Evolutionary conservation across 64 coral and sea anemone species (phyloP), one percentile per base, ranked within the genome.

Genomic region (Actinia tenebrosa): DNA sequence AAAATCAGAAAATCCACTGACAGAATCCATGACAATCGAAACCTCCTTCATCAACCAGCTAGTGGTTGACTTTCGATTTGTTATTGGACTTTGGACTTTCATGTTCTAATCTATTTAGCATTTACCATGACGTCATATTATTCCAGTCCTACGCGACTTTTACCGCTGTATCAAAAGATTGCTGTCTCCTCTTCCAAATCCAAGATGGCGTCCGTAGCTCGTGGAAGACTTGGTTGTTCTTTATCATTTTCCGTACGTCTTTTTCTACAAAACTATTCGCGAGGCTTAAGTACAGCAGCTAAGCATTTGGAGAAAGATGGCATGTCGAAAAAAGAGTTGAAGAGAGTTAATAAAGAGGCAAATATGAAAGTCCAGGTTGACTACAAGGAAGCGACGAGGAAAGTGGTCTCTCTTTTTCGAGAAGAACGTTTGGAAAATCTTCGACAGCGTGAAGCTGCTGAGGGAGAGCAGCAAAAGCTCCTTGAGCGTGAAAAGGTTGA

Each of bases 401-500:
- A 79, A 19, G 78, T 95, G 60, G 94, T 91, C 9, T 77, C 82
- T 25, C 55, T 62, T 62, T 95, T 92, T 89, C 90, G 87, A 47
- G 60, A 84, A 59, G 91, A 95, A 80, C 87, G 94, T 10, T 46
- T 92, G 46, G 90, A 91, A 27, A 45, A 92, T 83, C 60, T 86
- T 44, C 26, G 79, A 79, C 77, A 62, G 22, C 78, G 91, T 60
- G 53, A 88, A 55, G 64, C 53, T 11, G 87, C 86, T 52, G 80
- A 92, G 75, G 83, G 77, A 26, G 90, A 95, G 52, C 87, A 92
- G 90, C 94, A 89, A 46, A 95, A 91, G 81, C 87, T 89, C 50
- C 75, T 89, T 23, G 91, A 96, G 20, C 78, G 89, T 77, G 91
- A 89, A 92, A 64, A 64, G 60, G 60, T 87, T 16, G 84, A 86